phyloP scores from a whole-genome alignment of 2,888 invertebrate species.

The Tachina fera region DNA sequence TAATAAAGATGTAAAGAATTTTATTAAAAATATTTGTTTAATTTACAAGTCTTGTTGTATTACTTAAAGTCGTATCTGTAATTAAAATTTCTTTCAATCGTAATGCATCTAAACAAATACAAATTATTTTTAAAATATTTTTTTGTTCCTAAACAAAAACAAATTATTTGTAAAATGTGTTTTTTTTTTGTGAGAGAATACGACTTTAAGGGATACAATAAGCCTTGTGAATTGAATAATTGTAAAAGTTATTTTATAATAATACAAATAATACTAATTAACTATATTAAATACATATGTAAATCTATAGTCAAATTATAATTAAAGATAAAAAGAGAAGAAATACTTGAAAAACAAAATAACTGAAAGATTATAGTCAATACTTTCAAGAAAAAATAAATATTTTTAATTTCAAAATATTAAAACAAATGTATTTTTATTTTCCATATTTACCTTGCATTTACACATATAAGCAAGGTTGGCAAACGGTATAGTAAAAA shows the following conservation, averaged over 20 bases:
- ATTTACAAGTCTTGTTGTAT: no score
- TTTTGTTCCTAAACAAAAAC: no score
- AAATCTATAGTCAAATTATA: constrained; percentile 60
- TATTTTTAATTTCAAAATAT: constrained; percentile 44
- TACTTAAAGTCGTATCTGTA: no score
- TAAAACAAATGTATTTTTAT: background rate
- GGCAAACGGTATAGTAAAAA: no score
- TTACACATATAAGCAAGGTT: no score
- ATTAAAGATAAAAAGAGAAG: constrained; percentile 39
- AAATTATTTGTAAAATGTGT: no score
- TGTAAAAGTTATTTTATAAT: constrained; percentile 24
- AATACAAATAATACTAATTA: constrained; percentile 7
- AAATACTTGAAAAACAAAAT: constrained; percentile 10
- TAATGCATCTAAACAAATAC: no score
- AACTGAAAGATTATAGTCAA: constrained; percentile 52
- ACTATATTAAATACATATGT: constrained; percentile 25
- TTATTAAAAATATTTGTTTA: background rate
- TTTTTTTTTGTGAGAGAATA: background rate
- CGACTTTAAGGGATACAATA: no score
- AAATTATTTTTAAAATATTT: no score
- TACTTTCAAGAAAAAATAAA: constrained; percentile 52
- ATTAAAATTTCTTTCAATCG: no score
- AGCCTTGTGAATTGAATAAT: background rate
- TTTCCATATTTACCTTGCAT: background rate
- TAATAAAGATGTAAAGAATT: constrained; percentile 55